A percentile compares a stretch with the other conserved stretches of the same genome.
Conservation (phyloP, 2,113 vertebrate genomes). For the Onychorhynchus coronatus region DNA sequence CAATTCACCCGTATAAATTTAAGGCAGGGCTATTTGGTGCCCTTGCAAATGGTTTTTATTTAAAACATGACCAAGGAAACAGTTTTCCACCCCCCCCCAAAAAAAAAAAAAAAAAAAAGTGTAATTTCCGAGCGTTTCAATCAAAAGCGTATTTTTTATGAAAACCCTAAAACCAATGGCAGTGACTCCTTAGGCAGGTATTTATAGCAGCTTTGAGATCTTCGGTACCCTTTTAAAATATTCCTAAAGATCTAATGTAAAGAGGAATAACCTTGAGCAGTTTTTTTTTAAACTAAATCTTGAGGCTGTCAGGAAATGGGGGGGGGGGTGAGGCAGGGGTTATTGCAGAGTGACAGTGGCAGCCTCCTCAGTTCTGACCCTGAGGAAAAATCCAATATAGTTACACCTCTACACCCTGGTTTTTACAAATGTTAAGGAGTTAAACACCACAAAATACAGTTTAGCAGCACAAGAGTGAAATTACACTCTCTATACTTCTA, state of each 20-base stretch:
- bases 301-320: background rate
- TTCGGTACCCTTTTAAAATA: background rate
- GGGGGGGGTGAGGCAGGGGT: background rate
- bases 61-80: background rate
- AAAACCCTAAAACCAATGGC: background rate
- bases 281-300: background rate
- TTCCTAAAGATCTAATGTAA: background rate
- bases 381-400: background rate
- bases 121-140: background rate
- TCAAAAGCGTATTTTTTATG: background rate
- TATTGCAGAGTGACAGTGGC: background rate
- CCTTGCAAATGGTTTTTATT: background rate
- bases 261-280: background rate
- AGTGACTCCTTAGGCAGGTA: background rate
- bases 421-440: background rate
- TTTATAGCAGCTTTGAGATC: background rate
- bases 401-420: background rate
- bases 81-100: background rate
- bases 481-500: fast-evolving
- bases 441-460: background rate
- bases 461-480: background rate
- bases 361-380: background rate
- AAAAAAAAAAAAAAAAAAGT: background rate
- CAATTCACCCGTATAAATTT: background rate
- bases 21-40: background rate